Evolutionary conservation across 2,113 vertebrate genomes (phyloP), one percentile per base, ranked within the genome.

Genomic region (Addax nasomaculatus): DNA sequence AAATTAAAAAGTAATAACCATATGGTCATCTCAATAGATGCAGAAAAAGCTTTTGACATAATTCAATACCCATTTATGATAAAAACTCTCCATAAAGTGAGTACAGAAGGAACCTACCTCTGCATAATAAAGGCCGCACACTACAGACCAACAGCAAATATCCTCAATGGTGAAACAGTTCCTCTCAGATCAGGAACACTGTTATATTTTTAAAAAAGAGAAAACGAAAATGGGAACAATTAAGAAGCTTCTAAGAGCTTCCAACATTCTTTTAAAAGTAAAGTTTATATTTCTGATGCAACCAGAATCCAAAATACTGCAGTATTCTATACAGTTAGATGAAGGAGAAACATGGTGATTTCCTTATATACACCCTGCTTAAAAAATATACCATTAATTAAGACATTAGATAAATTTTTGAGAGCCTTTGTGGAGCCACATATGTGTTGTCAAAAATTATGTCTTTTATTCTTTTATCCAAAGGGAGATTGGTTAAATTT

Each of bases 401-500:
- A 98, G 98, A 85, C 83, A 96, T 95, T 95, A 98, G 86, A 97
- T 14, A 98, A 97, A 96, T 87, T 89, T 79, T 98, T 97, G 64
- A 95, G 85, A 97, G 88, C 9, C 62, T 33, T 53, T 97, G 67
- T 92, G 90, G 55, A 21, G 33, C 51, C 91, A 96, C 9, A 93
- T 58, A 95, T 51, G 79, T 98, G 17, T 49, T 96, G 17, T 83
- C 4, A 85, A 73, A 93, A 98, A 97, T 58, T 16, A 98, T 97
- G 62, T 85, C 76, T 98, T 98, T 98, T 98, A 81, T 98, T 81
- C 95, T 98, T 97, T 98, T 93, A 98, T 94, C 81, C 97, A 97
- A 98, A 98, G 9, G 70, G 93, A 97, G 73, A 95, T 95, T 3
- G 23, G 70, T 98, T 98, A 97, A 98, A 97, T 98, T 98, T 98